Evolutionary conservation across 2,113 vertebrate species (phyloP), one percentile per base, ranked within the genome.

Genomic region (Spea bombifrons): DNA sequence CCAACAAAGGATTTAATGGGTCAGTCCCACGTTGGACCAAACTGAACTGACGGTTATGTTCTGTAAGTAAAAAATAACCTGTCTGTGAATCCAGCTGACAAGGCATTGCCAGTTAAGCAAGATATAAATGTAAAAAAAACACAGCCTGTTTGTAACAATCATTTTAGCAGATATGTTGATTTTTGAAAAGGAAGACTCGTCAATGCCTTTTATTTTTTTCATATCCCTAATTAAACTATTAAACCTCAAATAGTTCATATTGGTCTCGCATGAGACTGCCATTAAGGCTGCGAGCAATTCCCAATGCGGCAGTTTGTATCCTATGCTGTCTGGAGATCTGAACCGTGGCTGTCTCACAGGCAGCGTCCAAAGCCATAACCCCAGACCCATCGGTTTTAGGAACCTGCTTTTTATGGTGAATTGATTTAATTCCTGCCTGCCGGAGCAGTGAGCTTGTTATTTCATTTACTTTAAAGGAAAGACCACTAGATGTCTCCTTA

Each of bases 351-450:
- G 64, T 55, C 50, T 45, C 44, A 50, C 64, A 15, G 78, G 44
- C 71, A 61, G 78, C 64, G 8, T 74, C 71, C 65, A 74, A 80
- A 80, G 78, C 78, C 78, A 80, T 80, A 80, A 61, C n/a, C 71
- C 71, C 66, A 63, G 71, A 57, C 59, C 67, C 70, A 44, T 8
- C 78, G 59, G 16, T 71, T 49, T 52, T 49, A 80, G 55, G 46
- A 68, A 74, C 67, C 44, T 66, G 77, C 77, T 57, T 63, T 59
- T 30, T 66, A 47, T 75, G 48, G 47, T 30, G 65, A 49, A 75
- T 50, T 10, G 48, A 75, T 61, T 57, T 64, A 53, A 49, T 45
- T 55, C 52, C 16, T 74, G 64, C 61, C 71, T 80, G 78, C 71
- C 46, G 71, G 71, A 80, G 78, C 69, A 59, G n/a, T 59, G 7